Conservation (phyloP, 2,113 vertebrate species). For the Bagarius yarrelli region DNA sequence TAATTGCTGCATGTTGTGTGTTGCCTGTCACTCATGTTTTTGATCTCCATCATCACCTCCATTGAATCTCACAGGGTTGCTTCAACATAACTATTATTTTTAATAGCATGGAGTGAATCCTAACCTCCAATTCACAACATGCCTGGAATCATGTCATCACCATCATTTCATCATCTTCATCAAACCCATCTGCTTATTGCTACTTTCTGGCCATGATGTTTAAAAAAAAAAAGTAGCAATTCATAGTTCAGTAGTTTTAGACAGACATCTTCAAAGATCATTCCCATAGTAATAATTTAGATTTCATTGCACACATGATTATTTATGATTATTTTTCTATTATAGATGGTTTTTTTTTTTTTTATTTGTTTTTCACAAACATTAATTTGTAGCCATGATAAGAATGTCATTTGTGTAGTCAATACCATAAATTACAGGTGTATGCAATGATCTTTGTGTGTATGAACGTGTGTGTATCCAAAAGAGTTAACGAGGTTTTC, state of each 20-base stretch:
- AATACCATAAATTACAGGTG: constrained; percentile 4
- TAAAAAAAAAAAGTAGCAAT: constrained; percentile 45
- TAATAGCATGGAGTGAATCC: constrained; percentile 66
- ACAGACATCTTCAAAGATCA: not conserved
- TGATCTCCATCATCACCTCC: constrained; percentile 59
- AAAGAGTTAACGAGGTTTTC: not conserved
- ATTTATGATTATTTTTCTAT: not conserved
- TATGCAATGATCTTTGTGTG: constrained; percentile 36
- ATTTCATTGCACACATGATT: not conserved
- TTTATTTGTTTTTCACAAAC: constrained; percentile 1
- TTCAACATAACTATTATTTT: constrained; percentile 58
- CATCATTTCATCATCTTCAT: constrained; percentile 51
- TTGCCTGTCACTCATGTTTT: constrained; percentile 63
- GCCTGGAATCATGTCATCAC: constrained; percentile 59
- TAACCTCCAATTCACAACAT: constrained; percentile 53
- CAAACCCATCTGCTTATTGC: constrained; percentile 61
- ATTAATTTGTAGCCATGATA: constrained; percentile 6
- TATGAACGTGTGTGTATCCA: constrained; percentile 18
- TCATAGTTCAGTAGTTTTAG: not conserved
- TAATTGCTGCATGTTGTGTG: constrained; percentile 65
- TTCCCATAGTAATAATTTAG: constrained; percentile 18
- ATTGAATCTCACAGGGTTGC: constrained; percentile 52
- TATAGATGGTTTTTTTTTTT: not conserved
- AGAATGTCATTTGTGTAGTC: constrained; percentile 5
- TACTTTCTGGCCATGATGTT: constrained; percentile 59